Conservation (phyloP, 2,113 vertebrate genomes). For the Microtus pennsylvanicus region DNA sequence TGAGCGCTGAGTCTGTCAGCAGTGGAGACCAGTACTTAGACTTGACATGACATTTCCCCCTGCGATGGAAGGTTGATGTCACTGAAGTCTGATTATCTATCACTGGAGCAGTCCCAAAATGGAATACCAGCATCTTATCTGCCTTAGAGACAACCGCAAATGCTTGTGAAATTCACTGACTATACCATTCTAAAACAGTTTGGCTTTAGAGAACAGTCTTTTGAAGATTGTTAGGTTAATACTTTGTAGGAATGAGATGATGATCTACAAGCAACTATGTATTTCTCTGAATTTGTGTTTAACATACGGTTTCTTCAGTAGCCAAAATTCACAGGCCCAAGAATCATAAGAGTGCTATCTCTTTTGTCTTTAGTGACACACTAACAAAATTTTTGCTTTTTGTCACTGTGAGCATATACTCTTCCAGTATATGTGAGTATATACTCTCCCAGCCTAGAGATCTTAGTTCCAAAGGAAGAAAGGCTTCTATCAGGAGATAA, state of each 20-base stretch:
- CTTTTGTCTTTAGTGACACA: not conserved
- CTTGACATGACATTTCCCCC: not conserved
- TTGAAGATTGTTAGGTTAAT: not conserved
- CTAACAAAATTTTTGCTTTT: slow-evolving; percentile 46
- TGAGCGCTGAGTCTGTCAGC: not conserved
- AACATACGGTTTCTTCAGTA: slow-evolving; percentile 1
- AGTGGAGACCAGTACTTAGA: not conserved
- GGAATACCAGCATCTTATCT: slow-evolving; percentile 28
- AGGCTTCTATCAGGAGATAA: not conserved
- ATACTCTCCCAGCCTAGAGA: slow-evolving; percentile 13
- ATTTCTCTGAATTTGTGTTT: not conserved
- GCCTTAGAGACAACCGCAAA: not conserved
- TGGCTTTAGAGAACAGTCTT: not conserved
- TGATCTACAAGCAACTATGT: not conserved
- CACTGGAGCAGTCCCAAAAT: not conserved
- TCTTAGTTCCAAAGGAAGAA: slow-evolving; percentile 34
- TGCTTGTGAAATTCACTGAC: not conserved
- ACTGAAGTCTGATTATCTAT: not conserved
- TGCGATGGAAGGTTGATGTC: not conserved
- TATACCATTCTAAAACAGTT: not conserved
- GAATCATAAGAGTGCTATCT: not conserved
- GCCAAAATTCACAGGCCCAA: not conserved
- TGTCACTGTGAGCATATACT: not conserved
- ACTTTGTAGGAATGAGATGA: not conserved
- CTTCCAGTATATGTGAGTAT: not conserved